These are phyloP conservation scores for Shargacucullia verbasci DNA, from an alignment of 2,888 invertebrate species.

Conservation along the genomic window DNA sequence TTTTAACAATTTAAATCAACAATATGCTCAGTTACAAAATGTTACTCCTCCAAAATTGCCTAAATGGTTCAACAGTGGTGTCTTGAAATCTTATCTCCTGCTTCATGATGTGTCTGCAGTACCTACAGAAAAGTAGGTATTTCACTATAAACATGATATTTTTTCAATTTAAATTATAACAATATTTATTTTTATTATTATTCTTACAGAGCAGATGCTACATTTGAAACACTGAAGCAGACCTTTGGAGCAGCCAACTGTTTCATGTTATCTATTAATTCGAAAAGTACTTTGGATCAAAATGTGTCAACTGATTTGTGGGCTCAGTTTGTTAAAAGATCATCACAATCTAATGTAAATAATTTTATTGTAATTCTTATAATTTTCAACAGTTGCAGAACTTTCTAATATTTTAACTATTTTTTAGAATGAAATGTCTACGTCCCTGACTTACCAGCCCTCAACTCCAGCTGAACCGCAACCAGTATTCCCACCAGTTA, in stretches of 20 bases:
- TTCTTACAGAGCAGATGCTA: conserved; percentile 92
- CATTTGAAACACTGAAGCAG: conserved; percentile 95
- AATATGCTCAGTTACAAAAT: conserved; percentile 93
- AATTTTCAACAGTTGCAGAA: conserved; percentile 8
- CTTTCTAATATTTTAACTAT: no score
- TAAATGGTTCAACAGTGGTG: conserved; percentile 94
- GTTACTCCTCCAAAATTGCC: conserved; percentile 93
- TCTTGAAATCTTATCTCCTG: conserved; percentile 96
- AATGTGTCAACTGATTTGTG: conserved; percentile 94
- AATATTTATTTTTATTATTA: neutral
- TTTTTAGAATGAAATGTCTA: conserved; percentile 74
- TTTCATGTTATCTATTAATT: conserved; percentile 97
- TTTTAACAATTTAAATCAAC: conserved; percentile 94
- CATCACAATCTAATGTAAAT: conserved; percentile 85
- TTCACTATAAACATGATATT: neutral
- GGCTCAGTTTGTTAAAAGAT: conserved; percentile 93
- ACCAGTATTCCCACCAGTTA: conserved; percentile 54
- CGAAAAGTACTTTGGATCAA: conserved; percentile 89
- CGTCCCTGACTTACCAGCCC: conserved; percentile 65
- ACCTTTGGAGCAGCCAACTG: conserved; percentile 96
- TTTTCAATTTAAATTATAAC: neutral
- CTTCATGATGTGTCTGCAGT: conserved; percentile 94
- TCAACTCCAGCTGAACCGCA: conserved; percentile 73
- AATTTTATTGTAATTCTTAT: conserved; percentile 61
- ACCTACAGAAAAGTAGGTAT: conserved; percentile 92